Base-by-base conservation (phyloP, 1,140 invertebrate genomes). In the Danaus melanippus region DNA sequence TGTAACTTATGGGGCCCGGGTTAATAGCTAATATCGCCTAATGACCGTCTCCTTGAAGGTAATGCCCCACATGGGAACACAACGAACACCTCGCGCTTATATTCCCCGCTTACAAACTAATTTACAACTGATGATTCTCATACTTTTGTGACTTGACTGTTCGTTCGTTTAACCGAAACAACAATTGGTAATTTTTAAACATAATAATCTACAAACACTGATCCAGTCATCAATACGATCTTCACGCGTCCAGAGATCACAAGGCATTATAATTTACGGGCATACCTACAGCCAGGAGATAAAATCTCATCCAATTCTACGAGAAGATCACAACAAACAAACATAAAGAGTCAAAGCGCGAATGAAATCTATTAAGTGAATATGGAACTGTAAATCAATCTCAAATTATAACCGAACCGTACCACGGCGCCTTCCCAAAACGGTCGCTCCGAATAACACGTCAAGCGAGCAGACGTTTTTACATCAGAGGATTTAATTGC, bases 11-110 rank as follows among this genome's bases (percentile, higher is more conserved):
- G 71, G 78, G 73, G 71, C 64, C 15, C 68, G 67, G 75, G 80
- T 74, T 85, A 83, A 83, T 85, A 83, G 79, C 79, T 84, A 84
- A 84, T 84, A 84, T 79, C 74, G 72, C 69, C 77, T 85, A 83
- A 83, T 83, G 82, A 83, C 78, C 75, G 72, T 77, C 79, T 76
- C 79, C 74, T 84, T 71, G 69, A 66, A 65, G 67, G 69, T 84
- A 83, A 83, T 81, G 76, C 65, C 71, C 75, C 81, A 71, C 79
- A 69, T 76, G 81, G 81, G 79, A 84, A 53, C 68, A 61, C 50
- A 68, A 75, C 67, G 62, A 68, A 74, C 74, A 67, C 66, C 66
- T 76, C 69, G 65, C 65, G 67, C 56, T 62, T 66, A 70, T 76
- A 69, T 52, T 72, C 60, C 53, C 62, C 67, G 55, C 69, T 76